phyloP scores from a whole-genome alignment of 2,888 invertebrate genomes.

The Nudaria mundana region DNA sequence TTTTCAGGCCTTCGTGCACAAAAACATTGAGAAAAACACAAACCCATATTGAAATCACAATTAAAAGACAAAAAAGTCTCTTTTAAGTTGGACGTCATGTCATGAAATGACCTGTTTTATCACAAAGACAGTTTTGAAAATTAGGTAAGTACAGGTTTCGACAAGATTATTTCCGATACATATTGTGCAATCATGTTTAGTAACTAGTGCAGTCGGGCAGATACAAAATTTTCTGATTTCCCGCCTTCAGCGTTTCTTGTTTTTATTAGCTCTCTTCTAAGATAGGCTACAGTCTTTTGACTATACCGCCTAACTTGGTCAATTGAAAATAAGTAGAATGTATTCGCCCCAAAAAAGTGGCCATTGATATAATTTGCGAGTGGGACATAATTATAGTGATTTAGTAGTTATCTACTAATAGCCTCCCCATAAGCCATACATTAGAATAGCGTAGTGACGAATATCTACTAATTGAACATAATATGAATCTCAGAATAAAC shows the following conservation, averaged over 20 bases:
- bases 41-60: slow-evolving; percentile 54
- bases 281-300: no score
- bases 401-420: no score
- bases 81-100: slow-evolving; percentile 43
- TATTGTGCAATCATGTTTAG: no score
- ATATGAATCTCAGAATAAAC: no score
- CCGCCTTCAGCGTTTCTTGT: neutral
- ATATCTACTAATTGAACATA: no score
- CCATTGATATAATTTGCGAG: no score
- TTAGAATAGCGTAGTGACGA: no score
- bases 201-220: neutral
- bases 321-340: neutral
- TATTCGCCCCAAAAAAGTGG: no score
- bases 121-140: slow-evolving; percentile 6
- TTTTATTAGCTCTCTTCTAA: no score
- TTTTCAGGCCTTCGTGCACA: slow-evolving; percentile 36
- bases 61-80: slow-evolving; percentile 31
- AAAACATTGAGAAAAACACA: slow-evolving; percentile 56
- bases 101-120: slow-evolving; percentile 23
- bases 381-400: no score
- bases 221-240: neutral
- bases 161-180: slow-evolving; percentile 43
- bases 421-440: no score
- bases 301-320: no score
- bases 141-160: slow-evolving; percentile 39